Evolutionary conservation across 2,888 invertebrate species (phyloP).

Genomic region (Aspidiotus destructor): DNA sequence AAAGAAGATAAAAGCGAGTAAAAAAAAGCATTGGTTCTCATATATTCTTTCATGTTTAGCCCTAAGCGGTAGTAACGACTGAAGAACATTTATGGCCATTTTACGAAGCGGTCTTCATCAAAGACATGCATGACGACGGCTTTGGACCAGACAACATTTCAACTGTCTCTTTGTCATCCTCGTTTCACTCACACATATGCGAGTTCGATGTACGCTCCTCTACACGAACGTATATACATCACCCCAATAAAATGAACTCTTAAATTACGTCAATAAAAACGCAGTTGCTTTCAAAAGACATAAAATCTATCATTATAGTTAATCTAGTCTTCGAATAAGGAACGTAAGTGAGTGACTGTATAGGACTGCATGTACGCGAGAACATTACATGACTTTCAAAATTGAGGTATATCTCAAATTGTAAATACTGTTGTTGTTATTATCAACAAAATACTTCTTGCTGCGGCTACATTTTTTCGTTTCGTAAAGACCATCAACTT

Average conservation of each 20-base stretch:
- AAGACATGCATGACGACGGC: conserved; percentile 28
- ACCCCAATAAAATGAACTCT: conserved; percentile 29
- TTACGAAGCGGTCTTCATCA: conserved; percentile 30
- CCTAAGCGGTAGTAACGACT: conserved; percentile 25
- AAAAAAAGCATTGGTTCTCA: conserved; percentile 6
- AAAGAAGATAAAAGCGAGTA: conserved; percentile 5
- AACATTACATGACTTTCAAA: conserved; percentile 4
- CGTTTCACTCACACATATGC: conserved; percentile 11
- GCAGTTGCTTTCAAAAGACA: conserved; percentile 29
- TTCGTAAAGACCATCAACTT: no score
- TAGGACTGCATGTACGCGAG: background rate
- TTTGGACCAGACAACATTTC: conserved; percentile 32
- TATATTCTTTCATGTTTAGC: conserved; percentile 20
- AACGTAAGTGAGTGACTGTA: conserved; percentile 1
- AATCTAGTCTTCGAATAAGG: conserved; percentile 21
- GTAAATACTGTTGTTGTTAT: no score
- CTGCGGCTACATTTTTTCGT: no score
- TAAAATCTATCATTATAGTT: conserved; percentile 32
- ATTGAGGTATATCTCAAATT: background rate
- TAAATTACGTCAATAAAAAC: conserved; percentile 30
- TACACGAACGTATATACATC: conserved; percentile 10
- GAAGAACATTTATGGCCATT: conserved; percentile 31
- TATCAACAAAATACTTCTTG: no score
- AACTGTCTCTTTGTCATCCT: conserved; percentile 32
- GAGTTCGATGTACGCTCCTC: background rate